phyloP scores from a whole-genome alignment of 2,113 vertebrate genomes.

The Emydocephalus ijimae region DNA sequence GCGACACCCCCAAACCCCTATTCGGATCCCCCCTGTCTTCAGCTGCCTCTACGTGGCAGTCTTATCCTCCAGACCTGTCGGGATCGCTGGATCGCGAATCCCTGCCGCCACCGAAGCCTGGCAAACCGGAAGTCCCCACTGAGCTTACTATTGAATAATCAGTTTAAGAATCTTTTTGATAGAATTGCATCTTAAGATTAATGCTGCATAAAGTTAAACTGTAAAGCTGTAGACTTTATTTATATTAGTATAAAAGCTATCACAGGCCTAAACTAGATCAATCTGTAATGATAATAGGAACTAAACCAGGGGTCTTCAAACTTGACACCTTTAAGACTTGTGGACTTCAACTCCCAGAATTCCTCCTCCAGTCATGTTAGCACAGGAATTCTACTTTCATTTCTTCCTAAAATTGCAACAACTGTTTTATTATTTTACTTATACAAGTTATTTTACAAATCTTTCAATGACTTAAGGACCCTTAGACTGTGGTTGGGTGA shows the following conservation, averaged over 20 bases:
- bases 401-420: neutral
- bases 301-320: neutral
- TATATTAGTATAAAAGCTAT: neutral
- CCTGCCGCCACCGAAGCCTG: no score
- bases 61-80: no score
- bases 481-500: neutral
- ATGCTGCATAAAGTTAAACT: neutral
- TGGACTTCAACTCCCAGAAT: no score
- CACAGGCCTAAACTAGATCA: neutral
- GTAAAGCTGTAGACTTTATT: neutral
- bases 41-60: no score
- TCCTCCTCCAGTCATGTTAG: no score
- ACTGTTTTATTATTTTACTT: conserved; percentile 1
- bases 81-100: no score
- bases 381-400: neutral
- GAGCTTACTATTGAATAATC: neutral
- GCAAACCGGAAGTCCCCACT: neutral
- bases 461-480: neutral
- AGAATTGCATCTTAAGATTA: neutral
- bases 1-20: no score
- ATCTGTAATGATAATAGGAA: conserved; percentile 1
- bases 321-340: no score
- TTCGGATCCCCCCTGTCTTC: no score
- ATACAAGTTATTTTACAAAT: neutral
- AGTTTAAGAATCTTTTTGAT: neutral